A percentile compares a stretch with the other conserved stretches of the same genome.
These are phyloP conservation scores for Protodeltote pygarga DNA, from an alignment of 2,888 invertebrate species.

Conservation along the genomic window DNA sequence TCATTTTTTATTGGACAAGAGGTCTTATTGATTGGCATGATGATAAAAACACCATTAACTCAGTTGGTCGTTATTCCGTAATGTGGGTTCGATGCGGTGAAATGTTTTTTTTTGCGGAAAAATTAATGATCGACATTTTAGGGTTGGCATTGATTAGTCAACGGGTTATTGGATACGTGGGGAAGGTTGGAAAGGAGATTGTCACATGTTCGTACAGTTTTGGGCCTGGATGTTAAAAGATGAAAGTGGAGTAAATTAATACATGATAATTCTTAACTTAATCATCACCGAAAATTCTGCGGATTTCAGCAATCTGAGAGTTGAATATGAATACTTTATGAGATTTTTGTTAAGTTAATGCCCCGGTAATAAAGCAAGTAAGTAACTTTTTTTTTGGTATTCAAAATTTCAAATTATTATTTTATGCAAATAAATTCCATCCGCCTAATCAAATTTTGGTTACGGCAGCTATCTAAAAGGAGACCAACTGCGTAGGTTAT, in stretches of 20 bases:
- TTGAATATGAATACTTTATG: no score
- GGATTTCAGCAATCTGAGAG: no score
- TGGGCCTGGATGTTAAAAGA: no score
- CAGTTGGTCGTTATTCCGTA: constrained; percentile 47
- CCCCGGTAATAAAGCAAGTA: constrained; percentile 3
- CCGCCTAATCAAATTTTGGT: no score
- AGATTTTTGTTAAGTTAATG: no score
- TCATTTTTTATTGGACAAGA: constrained; percentile 78
- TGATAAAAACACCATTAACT: constrained; percentile 76
- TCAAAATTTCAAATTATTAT: no score
- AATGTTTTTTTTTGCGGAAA: constrained; percentile 29
- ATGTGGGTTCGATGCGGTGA: constrained; percentile 40
- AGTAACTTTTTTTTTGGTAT: constrained; percentile 1
- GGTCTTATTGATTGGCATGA: constrained; percentile 72
- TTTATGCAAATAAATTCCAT: no score
- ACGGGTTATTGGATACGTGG: constrained; percentile 14
- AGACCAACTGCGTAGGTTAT: no score
- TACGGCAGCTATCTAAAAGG: no score
- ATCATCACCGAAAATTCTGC: no score
- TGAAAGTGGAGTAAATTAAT: background rate
- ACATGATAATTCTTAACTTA: background rate
- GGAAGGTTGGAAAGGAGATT: background rate
- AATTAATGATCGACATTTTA: constrained; percentile 41
- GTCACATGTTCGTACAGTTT: background rate
- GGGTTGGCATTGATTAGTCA: constrained; percentile 30